These are phyloP conservation scores for Buceros bicornis DNA, from an alignment of 2,797 vertebrate species.

Conservation along the genomic window DNA sequence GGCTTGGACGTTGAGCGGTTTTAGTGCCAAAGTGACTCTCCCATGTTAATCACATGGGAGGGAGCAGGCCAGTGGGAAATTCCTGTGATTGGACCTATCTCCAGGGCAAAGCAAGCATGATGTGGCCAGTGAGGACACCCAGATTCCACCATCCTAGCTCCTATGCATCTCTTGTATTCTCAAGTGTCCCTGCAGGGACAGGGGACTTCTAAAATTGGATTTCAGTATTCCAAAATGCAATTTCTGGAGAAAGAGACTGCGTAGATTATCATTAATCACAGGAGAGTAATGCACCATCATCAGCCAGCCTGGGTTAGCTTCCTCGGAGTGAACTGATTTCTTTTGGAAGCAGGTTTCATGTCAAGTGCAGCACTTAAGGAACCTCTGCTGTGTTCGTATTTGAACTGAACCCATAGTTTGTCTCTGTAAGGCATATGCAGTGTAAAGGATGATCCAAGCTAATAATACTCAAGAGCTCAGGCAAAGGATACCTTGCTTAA, in stretches of 20 bases:
- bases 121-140: background rate
- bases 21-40: background rate
- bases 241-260: background rate
- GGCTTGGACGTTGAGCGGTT: background rate
- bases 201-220: background rate
- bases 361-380: background rate
- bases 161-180: background rate
- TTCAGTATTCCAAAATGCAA: background rate
- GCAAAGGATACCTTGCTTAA: conserved; percentile 40
- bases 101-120: background rate
- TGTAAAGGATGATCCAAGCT: background rate
- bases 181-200: background rate
- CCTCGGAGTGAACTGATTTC: background rate
- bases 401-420: background rate
- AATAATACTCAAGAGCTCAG: background rate
- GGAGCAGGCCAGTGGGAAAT: background rate
- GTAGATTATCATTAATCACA: background rate
- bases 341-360: background rate
- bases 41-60: background rate
- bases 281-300: background rate
- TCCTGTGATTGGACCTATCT: background rate
- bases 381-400: background rate
- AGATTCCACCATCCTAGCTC: background rate
- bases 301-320: background rate
- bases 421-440: background rate